Conservation (phyloP, 2,113 vertebrate genomes). For the Istiophorus platypterus region DNA sequence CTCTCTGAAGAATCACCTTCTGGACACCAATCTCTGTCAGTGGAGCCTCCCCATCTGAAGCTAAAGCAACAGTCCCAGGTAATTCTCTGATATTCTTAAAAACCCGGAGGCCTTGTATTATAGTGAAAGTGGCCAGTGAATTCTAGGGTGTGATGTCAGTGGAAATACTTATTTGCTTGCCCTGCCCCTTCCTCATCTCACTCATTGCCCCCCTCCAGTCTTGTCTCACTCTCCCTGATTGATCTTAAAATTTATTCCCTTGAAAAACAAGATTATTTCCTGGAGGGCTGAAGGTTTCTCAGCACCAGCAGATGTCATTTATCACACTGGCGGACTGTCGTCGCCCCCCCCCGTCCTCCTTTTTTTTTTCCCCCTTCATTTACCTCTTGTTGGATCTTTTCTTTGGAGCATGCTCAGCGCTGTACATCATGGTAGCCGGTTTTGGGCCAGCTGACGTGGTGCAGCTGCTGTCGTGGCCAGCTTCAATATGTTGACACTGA, state of each 20-base stretch:
- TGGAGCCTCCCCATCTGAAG: slow-evolving; percentile 86
- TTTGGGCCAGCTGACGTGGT: slow-evolving; percentile 58
- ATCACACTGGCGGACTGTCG: slow-evolving; percentile 78
- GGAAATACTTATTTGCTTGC: slow-evolving; percentile 22
- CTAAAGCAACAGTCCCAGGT: slow-evolving; percentile 77
- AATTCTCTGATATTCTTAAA: background rate
- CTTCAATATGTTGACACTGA: slow-evolving; percentile 58
- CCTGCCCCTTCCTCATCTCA: slow-evolving; percentile 75
- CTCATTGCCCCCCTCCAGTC: slow-evolving; percentile 67
- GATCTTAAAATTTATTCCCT: slow-evolving; percentile 89
- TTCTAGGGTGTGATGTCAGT: slow-evolving; percentile 17
- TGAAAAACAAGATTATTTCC: slow-evolving; percentile 90
- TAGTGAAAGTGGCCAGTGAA: background rate
- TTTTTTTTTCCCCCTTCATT: slow-evolving; percentile 79
- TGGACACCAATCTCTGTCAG: slow-evolving; percentile 76
- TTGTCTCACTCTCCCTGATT: slow-evolving; percentile 85
- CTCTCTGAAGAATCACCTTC: slow-evolving; percentile 81
- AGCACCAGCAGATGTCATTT: slow-evolving; percentile 91
- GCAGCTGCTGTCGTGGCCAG: slow-evolving; percentile 74
- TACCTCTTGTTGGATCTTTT: slow-evolving; percentile 87
- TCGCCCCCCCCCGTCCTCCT: too few relatives aligned
- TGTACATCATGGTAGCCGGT: slow-evolving; percentile 90
- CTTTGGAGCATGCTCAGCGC: slow-evolving; percentile 89
- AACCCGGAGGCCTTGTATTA: background rate
- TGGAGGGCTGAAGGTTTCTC: slow-evolving; percentile 87